Evolutionary conservation across 2,113 vertebrate species (phyloP).

Genomic region (Phocoena sinus): DNA sequence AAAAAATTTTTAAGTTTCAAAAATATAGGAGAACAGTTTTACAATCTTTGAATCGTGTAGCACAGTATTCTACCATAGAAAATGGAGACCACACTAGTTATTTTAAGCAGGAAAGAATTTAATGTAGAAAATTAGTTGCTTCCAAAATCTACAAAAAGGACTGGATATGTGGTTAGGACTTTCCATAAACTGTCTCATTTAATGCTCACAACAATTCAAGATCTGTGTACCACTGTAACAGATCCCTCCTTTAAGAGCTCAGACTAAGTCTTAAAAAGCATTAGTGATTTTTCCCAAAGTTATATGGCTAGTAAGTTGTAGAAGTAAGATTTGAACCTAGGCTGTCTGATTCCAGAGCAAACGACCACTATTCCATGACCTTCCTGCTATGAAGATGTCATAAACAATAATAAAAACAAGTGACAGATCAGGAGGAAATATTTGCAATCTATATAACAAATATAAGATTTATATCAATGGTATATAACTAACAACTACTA

Average conservation of each 20-base stretch:
- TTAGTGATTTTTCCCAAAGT: not conserved
- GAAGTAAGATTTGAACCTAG: not conserved
- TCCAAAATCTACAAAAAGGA: not conserved
- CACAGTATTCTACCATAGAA: not conserved
- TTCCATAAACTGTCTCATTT: not conserved
- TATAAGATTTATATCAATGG: not conserved
- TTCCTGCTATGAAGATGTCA: not conserved
- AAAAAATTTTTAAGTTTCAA: constrained; percentile 3
- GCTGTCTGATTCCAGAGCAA: not conserved
- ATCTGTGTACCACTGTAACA: not conserved
- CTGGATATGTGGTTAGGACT: not conserved
- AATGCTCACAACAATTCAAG: not conserved
- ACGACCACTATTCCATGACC: not conserved
- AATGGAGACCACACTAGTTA: not conserved
- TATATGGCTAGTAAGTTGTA: not conserved
- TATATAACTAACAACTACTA: not conserved
- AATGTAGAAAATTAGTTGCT: not conserved
- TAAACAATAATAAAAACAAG: not conserved
- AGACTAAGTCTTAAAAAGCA: not conserved
- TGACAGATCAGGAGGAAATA: not conserved
- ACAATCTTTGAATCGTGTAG: not conserved
- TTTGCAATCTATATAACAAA: not conserved
- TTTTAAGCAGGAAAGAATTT: not conserved
- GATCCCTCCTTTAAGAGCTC: not conserved
- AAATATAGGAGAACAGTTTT: not conserved